Base-by-base conservation (phyloP, 2,888 invertebrate species). In the Eupithecia exiguata region DNA sequence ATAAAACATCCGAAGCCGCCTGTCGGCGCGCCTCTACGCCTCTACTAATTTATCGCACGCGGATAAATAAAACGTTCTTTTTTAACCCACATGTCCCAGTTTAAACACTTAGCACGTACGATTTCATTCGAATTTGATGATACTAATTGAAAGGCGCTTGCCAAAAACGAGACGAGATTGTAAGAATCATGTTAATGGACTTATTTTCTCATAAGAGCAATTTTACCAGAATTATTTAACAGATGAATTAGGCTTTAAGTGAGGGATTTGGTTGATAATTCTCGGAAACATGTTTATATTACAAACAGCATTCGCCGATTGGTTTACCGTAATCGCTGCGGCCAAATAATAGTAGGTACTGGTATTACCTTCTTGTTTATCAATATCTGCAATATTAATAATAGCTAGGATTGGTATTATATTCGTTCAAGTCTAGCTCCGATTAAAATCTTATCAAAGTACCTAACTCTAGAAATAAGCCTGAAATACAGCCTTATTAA, bases 1-100 rank as follows among this genome's bases (percentile, higher is more conserved):
- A 88, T 89, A 86, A 89, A 89, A 84, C 80, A 83, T 81, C 80
- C 76, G 79, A 77, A 79, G 79, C 77, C 80, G 78, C 77, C 77
- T 79, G 81, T 82, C 81, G 76, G 72, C 75, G 75, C 74, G 69
- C 72, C 66, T 72, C 25, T 58, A 4, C 25, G 58, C 58, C 58
- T 21, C 21, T 58, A 25, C 75, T 80, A 74, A 76, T 77, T 79
- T 79, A 80, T 81, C 69, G 77, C 72, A 75, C 75, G 78, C 80
- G 72, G 76, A 79, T 53, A 77, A 79, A 78, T 75, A 76, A 76
- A 74, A 79, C 69, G 67, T 72, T 74, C 58, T 72, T 58, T 73
- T 73, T 74, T 68, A 77, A 75, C 74, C 73, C 71, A 76, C 74
- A 71, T 69, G 74, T 63, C 65, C 40, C 49, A 67, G 66, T 14